Conservation (phyloP, 2,888 invertebrate species). For the Dolichopus griseipennis region DNA sequence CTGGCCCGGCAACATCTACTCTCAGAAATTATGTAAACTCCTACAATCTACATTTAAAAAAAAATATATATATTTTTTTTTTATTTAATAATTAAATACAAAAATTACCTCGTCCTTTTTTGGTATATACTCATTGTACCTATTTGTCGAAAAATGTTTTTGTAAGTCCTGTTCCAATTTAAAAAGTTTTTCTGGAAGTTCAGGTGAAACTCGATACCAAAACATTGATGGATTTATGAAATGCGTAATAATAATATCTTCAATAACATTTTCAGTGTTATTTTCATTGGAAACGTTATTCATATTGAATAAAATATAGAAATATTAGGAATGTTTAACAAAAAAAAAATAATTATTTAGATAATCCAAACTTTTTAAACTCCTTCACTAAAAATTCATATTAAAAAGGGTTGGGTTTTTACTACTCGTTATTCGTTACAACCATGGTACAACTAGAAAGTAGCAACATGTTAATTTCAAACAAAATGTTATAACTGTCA, state of each 20-base stretch:
- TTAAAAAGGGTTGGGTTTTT: too few relatives aligned
- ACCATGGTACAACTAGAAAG: too few relatives aligned
- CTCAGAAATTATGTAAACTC: slow-evolving; percentile 14
- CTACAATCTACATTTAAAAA: slow-evolving; percentile 16
- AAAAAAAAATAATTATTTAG: background rate
- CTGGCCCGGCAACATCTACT: slow-evolving; percentile 18
- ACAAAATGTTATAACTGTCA: too few relatives aligned
- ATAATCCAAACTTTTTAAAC: too few relatives aligned
- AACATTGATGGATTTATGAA: slow-evolving; percentile 21
- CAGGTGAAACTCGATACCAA: slow-evolving; percentile 19
- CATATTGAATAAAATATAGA: background rate
- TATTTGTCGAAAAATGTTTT: background rate
- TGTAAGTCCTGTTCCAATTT: background rate
- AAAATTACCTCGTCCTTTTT: slow-evolving; percentile 10
- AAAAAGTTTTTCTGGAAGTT: background rate
- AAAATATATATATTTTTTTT: background rate
- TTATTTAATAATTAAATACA: background rate
- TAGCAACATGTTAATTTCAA: too few relatives aligned
- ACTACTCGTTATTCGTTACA: too few relatives aligned
- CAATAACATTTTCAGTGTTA: background rate
- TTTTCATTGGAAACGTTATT: background rate
- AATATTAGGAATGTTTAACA: background rate
- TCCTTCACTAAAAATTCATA: too few relatives aligned
- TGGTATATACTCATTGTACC: slow-evolving; percentile 6
- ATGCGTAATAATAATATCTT: slow-evolving; percentile 18